phyloP scores from a whole-genome alignment of 2,888 invertebrate species.

The Phengaris alcon region DNA sequence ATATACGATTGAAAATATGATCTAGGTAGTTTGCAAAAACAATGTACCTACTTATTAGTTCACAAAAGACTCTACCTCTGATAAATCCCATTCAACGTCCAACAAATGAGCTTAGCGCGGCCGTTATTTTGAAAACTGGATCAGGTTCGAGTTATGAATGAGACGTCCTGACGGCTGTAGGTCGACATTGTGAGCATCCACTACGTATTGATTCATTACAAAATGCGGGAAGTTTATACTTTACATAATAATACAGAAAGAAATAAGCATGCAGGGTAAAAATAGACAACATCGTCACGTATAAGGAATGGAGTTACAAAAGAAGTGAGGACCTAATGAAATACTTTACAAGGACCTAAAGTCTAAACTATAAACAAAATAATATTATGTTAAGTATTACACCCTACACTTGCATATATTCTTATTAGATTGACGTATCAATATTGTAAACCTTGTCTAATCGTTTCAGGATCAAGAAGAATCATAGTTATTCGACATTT shows the following conservation, averaged over 20 bases:
- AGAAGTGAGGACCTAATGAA: not conserved
- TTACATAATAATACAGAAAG: conserved; percentile 6
- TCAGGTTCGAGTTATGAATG: conserved; percentile 61
- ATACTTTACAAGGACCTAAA: not conserved
- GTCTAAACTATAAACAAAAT: too few relatives aligned
- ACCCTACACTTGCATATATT: too few relatives aligned
- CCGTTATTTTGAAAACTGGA: conserved; percentile 31
- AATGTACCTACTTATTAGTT: not conserved
- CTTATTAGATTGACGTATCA: too few relatives aligned
- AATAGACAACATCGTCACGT: not conserved
- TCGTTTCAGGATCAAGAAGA: too few relatives aligned
- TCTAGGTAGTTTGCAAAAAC: too few relatives aligned
- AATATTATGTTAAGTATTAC: too few relatives aligned
- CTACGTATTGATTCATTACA: conserved; percentile 34
- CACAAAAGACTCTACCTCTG: not conserved
- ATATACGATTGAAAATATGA: too few relatives aligned
- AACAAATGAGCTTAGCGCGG: conserved; percentile 7
- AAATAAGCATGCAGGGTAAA: too few relatives aligned
- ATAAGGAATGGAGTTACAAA: too few relatives aligned
- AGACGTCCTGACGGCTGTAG: conserved; percentile 52
- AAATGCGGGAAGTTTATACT: conserved; percentile 37
- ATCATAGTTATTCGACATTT: too few relatives aligned
- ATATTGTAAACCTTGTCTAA: too few relatives aligned
- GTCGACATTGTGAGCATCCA: conserved; percentile 31
- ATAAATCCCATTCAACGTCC: not conserved